Evolutionary conservation across 2,797 vertebrate species (phyloP), one percentile per base, ranked within the genome.

Genomic region (Knipowitschia caucasica): DNA sequence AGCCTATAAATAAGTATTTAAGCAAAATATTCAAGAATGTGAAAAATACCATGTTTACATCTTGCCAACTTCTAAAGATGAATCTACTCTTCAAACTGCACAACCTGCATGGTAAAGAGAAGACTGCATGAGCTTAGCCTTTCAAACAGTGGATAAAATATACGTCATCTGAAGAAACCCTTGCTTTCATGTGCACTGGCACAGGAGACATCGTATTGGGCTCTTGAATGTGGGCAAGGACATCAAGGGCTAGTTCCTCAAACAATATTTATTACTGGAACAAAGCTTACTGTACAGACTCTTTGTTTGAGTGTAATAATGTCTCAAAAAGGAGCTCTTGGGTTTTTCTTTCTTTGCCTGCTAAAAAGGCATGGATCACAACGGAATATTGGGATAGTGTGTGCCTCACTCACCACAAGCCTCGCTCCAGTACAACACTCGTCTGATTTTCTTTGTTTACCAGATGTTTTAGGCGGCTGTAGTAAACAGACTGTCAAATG

Each of bases 101-200:
- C 83, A 83, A 86, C 82, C 79, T 90, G 90, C 90, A 91, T 91
- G 90, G 85, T 85, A 75, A 67, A 84, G 69, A 71, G 81, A 90
- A 82, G 88, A 89, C 82, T 90, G 89, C 89, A 92, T 92, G 90
- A 89, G 88, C 88, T 89, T 89, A 87, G 85, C 75, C 83, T 88
- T 89, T 86, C 77, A 78, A 89, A 82, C 71, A 80, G 74, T 81
- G 64, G 83, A 86, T 86, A 75, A 80, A 77, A 80, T 75, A 81
- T 61, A 85, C 71, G 75, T 78, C 78, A 70, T 20, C 53, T 56
- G 73, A 71, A 81, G 81, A 82, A 87, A 82, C 87, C 87, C 88
- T 89, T 85, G 88, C 87, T 87, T 81, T 86, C 82, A 81, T 86
- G 73, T 73, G 74, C 81, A 86, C 79, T 23, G 24, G 45, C 42